A percentile compares a stretch with the other conserved stretches of the same genome.
Conservation (phyloP, 2,113 vertebrate species). For the Mesitornis unicolor region DNA sequence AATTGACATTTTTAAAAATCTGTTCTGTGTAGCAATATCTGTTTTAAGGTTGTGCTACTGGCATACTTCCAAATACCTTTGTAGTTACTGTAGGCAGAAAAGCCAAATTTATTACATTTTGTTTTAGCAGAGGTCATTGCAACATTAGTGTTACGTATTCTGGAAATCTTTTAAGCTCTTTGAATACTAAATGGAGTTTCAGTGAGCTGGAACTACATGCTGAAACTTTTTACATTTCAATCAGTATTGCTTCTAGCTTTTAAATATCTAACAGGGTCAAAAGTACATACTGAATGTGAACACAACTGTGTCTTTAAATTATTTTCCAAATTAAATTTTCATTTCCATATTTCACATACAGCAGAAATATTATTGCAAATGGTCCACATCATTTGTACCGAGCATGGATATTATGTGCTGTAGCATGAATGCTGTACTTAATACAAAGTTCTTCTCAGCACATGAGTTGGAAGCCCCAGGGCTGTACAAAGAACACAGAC, state of each 20-base stretch:
- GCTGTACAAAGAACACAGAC: background rate
- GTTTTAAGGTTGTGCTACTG: background rate
- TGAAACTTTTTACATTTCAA: background rate
- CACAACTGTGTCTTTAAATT: background rate
- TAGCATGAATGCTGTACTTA: background rate
- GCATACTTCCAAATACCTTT: background rate
- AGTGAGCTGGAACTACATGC: background rate
- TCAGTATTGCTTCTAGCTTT: background rate
- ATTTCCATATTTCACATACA: background rate
- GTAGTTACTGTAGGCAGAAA: background rate
- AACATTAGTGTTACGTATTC: background rate
- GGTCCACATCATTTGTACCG: accelerated
- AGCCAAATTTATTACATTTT: background rate
- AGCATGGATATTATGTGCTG: background rate
- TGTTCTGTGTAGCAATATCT: background rate
- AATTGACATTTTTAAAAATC: background rate
- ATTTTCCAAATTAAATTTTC: background rate
- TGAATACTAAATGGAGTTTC: background rate
- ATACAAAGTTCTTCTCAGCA: background rate
- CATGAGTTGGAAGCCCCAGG: background rate
- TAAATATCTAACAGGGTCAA: background rate
- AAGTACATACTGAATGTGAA: background rate
- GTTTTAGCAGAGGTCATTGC: background rate
- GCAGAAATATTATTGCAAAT: background rate
- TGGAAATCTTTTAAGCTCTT: background rate